Base-by-base conservation (phyloP, 1,140 invertebrate genomes). In the Papilio polyxenes region DNA sequence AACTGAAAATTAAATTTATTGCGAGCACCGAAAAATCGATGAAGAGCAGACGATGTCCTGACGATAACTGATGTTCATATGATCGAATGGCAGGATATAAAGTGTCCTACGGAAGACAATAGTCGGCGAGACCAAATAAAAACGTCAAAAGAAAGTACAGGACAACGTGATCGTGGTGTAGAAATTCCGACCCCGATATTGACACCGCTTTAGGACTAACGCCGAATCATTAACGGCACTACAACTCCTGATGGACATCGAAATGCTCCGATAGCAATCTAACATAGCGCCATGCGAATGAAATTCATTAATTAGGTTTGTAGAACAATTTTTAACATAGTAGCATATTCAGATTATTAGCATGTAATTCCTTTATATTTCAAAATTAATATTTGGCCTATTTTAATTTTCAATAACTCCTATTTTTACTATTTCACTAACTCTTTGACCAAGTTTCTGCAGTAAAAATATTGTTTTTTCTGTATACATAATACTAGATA, bases 61-160 rank as follows among this genome's bases (percentile, higher is more conserved):
- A 82, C 83, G 87, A 86, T 92, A 87, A 94, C 92, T 94, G 93
- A 90, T 93, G 84, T 82, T 56, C 81, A 83, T 89, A 89, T 89
- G 88, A 88, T 86, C 84, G 89, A 87, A 86, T 85, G 86, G 83
- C 89, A 93, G 93, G 93, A 94, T 94, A 93, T 94, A 94, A 94
- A 93, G 90, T 90, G 89, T 92, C 90, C 86, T 90, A 81, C 84
- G 84, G 85, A 92, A 89, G 87, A 92, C 91, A 92, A 92, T 92
- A 83, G 91, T 83, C 90, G 90, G 87, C 87, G 87, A 91, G 87
- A 92, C 89, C 89, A 93, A 94, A 93, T 86, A 85, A 83, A 86
- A 82, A 85, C 83, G 88, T 87, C 86, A 85, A 93, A 94, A 94
- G 92, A 94, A 94, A 94, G 93, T 87, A 89, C 86, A 92, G 89